phyloP scores from a whole-genome alignment of 2,888 invertebrate species.

The Noctua pronuba region DNA sequence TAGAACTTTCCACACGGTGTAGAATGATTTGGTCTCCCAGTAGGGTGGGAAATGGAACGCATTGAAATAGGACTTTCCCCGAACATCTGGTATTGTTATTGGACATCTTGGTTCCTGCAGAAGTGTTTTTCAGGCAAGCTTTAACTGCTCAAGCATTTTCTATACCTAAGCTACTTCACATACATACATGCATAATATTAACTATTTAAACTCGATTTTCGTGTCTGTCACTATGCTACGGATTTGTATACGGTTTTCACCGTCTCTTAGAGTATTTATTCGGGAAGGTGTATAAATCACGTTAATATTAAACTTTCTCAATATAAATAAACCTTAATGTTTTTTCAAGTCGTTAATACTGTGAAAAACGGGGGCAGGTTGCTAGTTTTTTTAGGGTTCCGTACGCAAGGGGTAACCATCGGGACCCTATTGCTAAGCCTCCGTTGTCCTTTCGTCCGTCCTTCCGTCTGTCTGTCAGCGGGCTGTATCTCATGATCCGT shows the following conservation, averaged over 20 bases:
- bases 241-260: background rate
- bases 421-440: too few species aligned
- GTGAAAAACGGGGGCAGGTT: background rate
- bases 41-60: background rate
- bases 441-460: too few species aligned
- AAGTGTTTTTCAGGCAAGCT: background rate
- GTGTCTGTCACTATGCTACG: background rate
- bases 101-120: too few species aligned
- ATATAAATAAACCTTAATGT: background rate
- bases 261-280: background rate
- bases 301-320: background rate
- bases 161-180: background rate
- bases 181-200: background rate
- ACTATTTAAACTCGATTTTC: background rate
- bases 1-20: background rate
- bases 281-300: background rate
- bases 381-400: too few species aligned
- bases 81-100: background rate
- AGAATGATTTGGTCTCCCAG: background rate
- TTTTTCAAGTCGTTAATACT: background rate
- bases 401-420: too few species aligned
- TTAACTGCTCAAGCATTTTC: background rate
- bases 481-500: too few species aligned
- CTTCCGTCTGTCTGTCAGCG: too few species aligned
- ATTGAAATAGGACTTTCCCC: background rate